Conservation (phyloP, 2,888 invertebrate genomes). For the Acanthoscelides obtectus region DNA sequence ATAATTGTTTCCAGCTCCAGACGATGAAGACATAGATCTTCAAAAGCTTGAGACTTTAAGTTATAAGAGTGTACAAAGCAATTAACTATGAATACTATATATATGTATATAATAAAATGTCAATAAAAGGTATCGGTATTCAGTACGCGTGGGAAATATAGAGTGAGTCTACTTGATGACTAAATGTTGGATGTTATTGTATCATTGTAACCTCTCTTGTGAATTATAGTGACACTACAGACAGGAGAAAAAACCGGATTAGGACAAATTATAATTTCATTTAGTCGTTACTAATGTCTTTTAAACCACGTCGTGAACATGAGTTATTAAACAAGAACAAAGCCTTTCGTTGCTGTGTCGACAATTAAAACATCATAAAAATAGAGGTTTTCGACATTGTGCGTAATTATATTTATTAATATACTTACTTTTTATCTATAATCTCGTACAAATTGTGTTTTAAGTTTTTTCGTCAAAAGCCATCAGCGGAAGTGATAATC, state of each 20-base stretch:
- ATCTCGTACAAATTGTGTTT: background rate
- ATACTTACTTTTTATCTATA: background rate
- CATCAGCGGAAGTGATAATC: background rate
- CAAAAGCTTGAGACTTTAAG: no score
- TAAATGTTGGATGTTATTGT: background rate
- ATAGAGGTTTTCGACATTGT: background rate
- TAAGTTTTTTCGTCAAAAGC: background rate
- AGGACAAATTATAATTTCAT: background rate
- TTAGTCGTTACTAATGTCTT: background rate
- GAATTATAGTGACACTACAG: background rate
- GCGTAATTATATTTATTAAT: background rate
- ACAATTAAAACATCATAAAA: conserved; percentile 6
- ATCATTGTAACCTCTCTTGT: no score
- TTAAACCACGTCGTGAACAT: background rate
- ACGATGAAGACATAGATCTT: no score
- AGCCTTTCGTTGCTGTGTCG: background rate
- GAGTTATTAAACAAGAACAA: conserved; percentile 9
- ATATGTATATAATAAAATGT: no score
- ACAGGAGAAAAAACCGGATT: background rate
- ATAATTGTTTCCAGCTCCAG: no score
- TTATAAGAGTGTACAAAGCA: no score
- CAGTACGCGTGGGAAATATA: no score
- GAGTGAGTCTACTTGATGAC: no score
- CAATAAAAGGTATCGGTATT: no score
- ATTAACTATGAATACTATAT: no score